These are phyloP conservation scores for Thermophis baileyi DNA, from an alignment of 2,113 vertebrate species.

Conservation along the genomic window DNA sequence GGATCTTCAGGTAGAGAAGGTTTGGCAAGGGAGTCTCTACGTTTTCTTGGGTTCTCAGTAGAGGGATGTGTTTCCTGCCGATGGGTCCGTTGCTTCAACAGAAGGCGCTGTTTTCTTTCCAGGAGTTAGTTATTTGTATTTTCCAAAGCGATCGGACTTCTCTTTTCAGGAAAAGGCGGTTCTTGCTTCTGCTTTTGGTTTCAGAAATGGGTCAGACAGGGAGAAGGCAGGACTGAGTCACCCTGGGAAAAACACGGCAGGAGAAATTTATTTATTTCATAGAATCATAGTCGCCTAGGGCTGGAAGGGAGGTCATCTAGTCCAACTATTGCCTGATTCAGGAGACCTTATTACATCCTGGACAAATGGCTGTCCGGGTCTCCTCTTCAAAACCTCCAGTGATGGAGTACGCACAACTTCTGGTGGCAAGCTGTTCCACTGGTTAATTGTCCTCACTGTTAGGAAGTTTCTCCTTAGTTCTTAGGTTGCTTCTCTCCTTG, in stretches of 20 bases:
- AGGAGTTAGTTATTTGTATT: background rate
- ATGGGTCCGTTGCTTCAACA: background rate
- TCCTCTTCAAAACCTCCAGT: background rate
- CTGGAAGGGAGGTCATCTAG: background rate
- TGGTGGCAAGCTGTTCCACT: background rate
- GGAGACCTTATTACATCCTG: background rate
- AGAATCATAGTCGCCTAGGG: background rate
- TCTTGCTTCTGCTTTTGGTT: background rate
- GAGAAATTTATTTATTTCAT: background rate
- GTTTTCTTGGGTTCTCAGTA: background rate
- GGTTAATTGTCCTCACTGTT: background rate
- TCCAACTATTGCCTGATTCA: background rate
- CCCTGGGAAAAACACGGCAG: background rate
- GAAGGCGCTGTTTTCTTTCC: background rate
- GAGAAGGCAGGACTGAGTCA: background rate
- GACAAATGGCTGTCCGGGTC: background rate
- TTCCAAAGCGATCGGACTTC: background rate
- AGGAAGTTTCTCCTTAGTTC: background rate
- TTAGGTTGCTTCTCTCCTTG: background rate
- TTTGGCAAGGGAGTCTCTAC: background rate
- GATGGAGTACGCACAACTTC: background rate
- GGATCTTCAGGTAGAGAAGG: background rate
- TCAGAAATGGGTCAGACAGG: background rate
- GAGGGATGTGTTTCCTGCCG: background rate
- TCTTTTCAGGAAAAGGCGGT: background rate